phyloP scores from a whole-genome alignment of 2,888 invertebrate species.

The Torymus texanus region DNA sequence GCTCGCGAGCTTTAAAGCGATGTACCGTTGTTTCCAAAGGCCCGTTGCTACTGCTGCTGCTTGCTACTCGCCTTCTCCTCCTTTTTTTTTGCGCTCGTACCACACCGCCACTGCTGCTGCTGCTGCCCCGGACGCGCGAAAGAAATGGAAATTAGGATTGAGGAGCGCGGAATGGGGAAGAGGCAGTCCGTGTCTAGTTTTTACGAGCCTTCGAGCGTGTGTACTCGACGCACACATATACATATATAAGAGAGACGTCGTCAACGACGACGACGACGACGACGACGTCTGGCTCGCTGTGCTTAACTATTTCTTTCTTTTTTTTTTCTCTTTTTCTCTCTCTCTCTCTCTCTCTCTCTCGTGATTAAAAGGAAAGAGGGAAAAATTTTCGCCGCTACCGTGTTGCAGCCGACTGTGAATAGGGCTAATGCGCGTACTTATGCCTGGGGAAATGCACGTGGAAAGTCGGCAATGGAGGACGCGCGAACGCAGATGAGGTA shows the following conservation, averaged over 20 bases:
- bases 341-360: constrained; percentile 16
- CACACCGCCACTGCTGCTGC: neutral
- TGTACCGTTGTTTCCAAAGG: constrained; percentile 61
- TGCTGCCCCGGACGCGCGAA: constrained; percentile 10
- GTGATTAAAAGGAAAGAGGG: constrained; percentile 26
- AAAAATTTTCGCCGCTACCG: neutral
- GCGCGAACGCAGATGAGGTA: too few relatives aligned
- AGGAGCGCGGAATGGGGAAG: neutral
- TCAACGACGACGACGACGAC: too few relatives aligned
- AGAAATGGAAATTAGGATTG: constrained; percentile 46
- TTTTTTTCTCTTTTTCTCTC: neutral
- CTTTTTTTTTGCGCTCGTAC: neutral
- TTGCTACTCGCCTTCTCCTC: neutral
- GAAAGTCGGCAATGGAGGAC: too few relatives aligned
- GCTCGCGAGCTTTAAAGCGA: constrained; percentile 70
- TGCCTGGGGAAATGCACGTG: too few relatives aligned
- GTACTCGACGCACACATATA: neutral
- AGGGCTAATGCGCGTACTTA: neutral
- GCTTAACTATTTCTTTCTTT: too few relatives aligned
- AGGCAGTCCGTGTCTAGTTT: constrained; percentile 12
- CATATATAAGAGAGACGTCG: too few relatives aligned
- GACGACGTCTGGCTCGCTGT: neutral
- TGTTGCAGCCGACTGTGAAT: neutral
- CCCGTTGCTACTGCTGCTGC: neutral
- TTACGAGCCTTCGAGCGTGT: neutral